Base-by-base conservation (phyloP, 2,797 vertebrate genomes). In the Lateolabrax maculatus region DNA sequence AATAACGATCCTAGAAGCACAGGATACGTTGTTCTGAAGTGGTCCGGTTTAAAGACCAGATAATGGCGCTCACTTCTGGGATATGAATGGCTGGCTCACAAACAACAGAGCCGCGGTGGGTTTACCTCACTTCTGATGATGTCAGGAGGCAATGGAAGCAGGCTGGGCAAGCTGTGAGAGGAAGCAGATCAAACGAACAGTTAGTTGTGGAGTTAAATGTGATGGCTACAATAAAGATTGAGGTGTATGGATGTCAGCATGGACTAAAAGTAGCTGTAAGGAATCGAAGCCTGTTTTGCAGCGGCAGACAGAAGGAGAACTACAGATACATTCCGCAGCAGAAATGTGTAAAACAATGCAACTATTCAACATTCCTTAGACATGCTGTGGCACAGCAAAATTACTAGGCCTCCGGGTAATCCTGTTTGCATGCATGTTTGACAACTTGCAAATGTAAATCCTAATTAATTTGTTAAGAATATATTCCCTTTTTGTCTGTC, bases 381-480 rank as follows among this genome's bases (percentile, higher is more conserved):
- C 23, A 52, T n/a, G 9, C 21, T 21, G 48, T 56, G 25, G 34
- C 34, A 23, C 64, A 78, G 23, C 36, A 37, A 41, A 46, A 64
- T 29, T 18, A 56, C 27, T 51, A 23, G 23, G 25, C 16, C 21
- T 31, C 7, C 21, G 48, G 4, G 34, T 49, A 25, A 43, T 52
- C 52, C 21, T 31, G 46, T 76, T 72, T 25, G 68, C 31, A 55
- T 61, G 36, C 12, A 11, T 15, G 18, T 67, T 25, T 72, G 46
- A 49, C 62, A 72, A 56, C 34, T 46, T 75, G 29, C 15, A 51
- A 74, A 70, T 52, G 16, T 49, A 27, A 60, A 37, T 49, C 52
- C 43, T 15, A 36, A 80, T 58, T 51, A 62, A 39, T 77, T 36
- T 44, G 23, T 23, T 31, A 9, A 37, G 43, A 41, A 55, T 61